Evolutionary conservation across 2,113 vertebrate genomes (phyloP).

Genomic region (Cephalophus harveyi): DNA sequence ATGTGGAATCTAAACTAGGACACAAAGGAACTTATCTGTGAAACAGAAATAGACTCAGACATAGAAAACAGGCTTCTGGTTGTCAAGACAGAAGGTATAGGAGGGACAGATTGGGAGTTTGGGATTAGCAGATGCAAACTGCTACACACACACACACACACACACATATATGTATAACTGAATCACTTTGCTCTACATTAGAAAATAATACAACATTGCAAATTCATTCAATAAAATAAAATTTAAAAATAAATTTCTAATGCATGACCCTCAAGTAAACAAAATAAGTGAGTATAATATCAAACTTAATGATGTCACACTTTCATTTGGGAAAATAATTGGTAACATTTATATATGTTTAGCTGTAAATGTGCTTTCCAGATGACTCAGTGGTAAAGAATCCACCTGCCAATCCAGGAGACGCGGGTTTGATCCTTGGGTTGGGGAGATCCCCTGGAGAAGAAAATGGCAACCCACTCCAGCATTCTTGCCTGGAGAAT

Average conservation of each 20-base stretch:
- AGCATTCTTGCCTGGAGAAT: background rate
- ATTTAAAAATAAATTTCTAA: background rate
- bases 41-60: background rate
- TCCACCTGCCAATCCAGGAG: background rate
- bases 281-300: background rate
- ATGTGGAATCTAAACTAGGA: background rate
- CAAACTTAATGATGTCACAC: background rate
- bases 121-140: background rate
- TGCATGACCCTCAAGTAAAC: background rate
- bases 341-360: background rate
- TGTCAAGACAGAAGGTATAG: background rate
- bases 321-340: background rate
- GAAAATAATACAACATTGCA: background rate
- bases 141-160: accelerated
- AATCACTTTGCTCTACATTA: background rate
- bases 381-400: background rate
- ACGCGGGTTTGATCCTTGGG: accelerated
- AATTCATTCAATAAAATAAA: background rate
- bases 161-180: background rate
- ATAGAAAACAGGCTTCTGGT: background rate
- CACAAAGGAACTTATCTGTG: background rate
- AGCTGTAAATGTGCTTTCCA: background rate
- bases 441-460: background rate
- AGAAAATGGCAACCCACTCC: background rate
- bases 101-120: background rate